Evolutionary conservation across 2,888 invertebrate genomes (phyloP), one percentile per base, ranked within the genome.

Genomic region (Lathronympha strigana): DNA sequence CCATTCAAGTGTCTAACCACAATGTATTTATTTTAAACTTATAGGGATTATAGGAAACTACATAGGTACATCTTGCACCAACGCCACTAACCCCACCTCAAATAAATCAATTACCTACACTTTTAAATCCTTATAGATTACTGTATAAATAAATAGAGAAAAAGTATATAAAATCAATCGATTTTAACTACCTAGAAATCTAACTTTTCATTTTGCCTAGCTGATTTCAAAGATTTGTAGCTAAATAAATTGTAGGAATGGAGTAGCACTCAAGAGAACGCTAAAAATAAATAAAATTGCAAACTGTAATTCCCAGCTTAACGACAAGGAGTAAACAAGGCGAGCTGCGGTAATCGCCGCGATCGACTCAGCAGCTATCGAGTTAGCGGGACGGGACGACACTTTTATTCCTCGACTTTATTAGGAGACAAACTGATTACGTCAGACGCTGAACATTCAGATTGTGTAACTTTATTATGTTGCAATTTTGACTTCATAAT

Each of bases 361-460:
- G 25, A 58, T 43, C 33, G 51, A 63, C 38, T 63, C 63, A 31
- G 49, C 55, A 38, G 51, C 54, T 13, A 64, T 64, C 53, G 64
- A 64, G 50, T 64, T 60, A 64, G 58, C 51, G 17, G 3, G 57
- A 23, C 57, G 58, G n/a, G n/a, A 33, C 51, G 45, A 31, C 64
- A 28, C 51, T 64, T 64, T 64, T 57, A 50, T 57, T 58, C 36
- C 25, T 45, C 28, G 19, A 57, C 50, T 58, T 60, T 58, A 60
- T 60, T 64, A 64, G 45, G 62, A 64, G 64, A 64, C 51, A 60
- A 60, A 45, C 58, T 45, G 64, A 64, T 64, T 64, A 64, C 43
- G 55, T 55, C 55, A 54, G 55, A 11, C 45, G 63, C 43, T 11
- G 45, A 45, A 58, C 25, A 49, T 40, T 33, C 33, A 8, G 63